Conservation (phyloP, 1,140 invertebrate genomes). For the Drosophila nigrodunni region DNA sequence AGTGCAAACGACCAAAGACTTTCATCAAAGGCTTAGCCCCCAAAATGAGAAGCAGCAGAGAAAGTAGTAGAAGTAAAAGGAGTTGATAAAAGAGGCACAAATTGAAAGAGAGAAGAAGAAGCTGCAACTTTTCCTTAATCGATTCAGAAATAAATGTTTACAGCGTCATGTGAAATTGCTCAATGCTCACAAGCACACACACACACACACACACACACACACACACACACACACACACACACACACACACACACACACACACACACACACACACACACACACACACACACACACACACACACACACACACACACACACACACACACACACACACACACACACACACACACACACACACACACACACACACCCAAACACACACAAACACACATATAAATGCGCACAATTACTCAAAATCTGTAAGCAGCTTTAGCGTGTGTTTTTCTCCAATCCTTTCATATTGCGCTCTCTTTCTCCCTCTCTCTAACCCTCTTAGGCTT, state of each 20-base stretch:
- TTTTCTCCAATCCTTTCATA: no score
- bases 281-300: not conserved
- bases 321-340: not conserved
- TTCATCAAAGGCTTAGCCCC: slow-evolving; percentile 34
- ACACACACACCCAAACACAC: slow-evolving; percentile 21
- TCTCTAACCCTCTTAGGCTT: slow-evolving; percentile 16
- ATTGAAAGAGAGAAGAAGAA: not conserved
- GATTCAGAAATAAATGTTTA: slow-evolving; percentile 61
- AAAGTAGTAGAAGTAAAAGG: not conserved
- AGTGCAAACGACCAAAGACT: slow-evolving; percentile 38
- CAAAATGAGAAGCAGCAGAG: not conserved
- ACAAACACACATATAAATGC: slow-evolving; percentile 15
- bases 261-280: no score
- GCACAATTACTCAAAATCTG: slow-evolving; percentile 48
- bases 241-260: not conserved
- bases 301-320: slow-evolving; percentile 20
- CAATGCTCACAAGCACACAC: slow-evolving; percentile 5
- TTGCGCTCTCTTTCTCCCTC: not conserved
- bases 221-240: slow-evolving; percentile 21
- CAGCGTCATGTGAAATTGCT: slow-evolving; percentile 26
- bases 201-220: not conserved
- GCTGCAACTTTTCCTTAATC: slow-evolving; percentile 40
- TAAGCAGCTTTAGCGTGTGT: slow-evolving; percentile 36
- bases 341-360: slow-evolving; percentile 9
- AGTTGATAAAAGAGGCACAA: slow-evolving; percentile 2